Evolutionary conservation across 2,888 invertebrate genomes (phyloP), one percentile per base, ranked within the genome.

Genomic region (Cosmopolites sordidus): DNA sequence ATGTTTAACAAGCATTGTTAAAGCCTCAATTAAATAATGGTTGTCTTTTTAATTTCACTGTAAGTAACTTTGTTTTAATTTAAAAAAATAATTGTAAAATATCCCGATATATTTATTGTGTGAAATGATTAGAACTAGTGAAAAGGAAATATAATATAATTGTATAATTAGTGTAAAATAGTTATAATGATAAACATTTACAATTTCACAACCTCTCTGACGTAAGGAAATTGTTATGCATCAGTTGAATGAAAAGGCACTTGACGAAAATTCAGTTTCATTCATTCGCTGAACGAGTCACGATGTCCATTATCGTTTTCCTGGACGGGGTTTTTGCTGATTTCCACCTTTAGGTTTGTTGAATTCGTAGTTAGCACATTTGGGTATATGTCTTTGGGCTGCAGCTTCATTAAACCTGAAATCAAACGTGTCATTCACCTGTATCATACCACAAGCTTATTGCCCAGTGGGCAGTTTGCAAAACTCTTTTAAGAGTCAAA

Each of bases 341-440:
- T 42, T 17, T 2, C 50, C 53, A 11, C 60, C 54, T 58, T 69
- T 69, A 1, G 69, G 66, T 59, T 69, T 69, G 54, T 92, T 92
- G 73, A 87, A 89, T 62, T 83, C 76, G 78, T 84, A 91, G 65
- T 77, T 83, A 67, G 88, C 87, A 76, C 96, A 96, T 75, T 90
- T 89, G 44, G 96, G 95, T 63, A 96, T 93, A 76, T 96, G 95
- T 18, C 95, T 76, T 61, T 88, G 88, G 1, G 95, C 96, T 0
- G 91, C 92, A 0, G 77, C 75, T 65, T 86, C 81, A 76, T 89
- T 92, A 77, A 96, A 96, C 64, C 86, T 85, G 41, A 38, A 52
- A 56, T 27, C 43, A 52, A 38, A 41, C 8, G 22, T 33, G 3
- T n/a, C n/a, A n/a, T n/a, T n/a, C n/a, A n/a, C n/a, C n/a, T n/a